Percentiles rank a stretch among this genome's conserved stretches.
These are phyloP conservation scores for Lamproptera curius DNA, from an alignment of 2,888 invertebrate species.

Conservation along the genomic window DNA sequence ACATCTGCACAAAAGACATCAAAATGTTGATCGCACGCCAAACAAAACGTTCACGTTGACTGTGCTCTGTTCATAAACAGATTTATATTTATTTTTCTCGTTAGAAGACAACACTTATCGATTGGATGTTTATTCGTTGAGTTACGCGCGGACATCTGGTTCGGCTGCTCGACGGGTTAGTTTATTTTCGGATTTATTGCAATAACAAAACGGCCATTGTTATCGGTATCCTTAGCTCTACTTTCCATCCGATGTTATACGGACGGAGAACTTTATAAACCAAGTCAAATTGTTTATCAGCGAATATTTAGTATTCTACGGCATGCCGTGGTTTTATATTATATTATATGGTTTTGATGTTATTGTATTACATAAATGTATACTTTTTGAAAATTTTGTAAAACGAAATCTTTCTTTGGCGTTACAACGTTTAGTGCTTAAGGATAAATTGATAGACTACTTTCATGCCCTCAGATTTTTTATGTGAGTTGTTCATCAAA, in stretches of 20 bases:
- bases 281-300: too few species aligned
- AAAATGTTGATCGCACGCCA: conserved; percentile 44
- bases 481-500: too few species aligned
- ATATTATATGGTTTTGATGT: too few species aligned
- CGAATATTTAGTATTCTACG: too few species aligned
- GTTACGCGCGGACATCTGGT: conserved; percentile 21
- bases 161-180: conserved; percentile 5
- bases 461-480: too few species aligned
- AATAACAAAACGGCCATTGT: conserved; percentile 20
- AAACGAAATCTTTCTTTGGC: too few species aligned
- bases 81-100: conserved; percentile 40
- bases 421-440: too few species aligned
- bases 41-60: conserved; percentile 39
- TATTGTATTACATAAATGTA: too few species aligned
- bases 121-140: conserved; percentile 28
- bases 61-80: conserved; percentile 37
- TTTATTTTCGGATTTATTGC: conserved; percentile 24
- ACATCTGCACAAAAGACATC: conserved; percentile 18
- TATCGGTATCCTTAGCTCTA: not conserved
- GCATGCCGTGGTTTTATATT: too few species aligned
- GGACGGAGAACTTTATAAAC: not conserved
- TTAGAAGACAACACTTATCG: conserved; percentile 48
- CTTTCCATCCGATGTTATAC: not conserved
- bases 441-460: too few species aligned
- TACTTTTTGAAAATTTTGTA: too few species aligned